Evolutionary conservation across 2,888 invertebrate species (phyloP).

Genomic region (Hemithea aestivaria): DNA sequence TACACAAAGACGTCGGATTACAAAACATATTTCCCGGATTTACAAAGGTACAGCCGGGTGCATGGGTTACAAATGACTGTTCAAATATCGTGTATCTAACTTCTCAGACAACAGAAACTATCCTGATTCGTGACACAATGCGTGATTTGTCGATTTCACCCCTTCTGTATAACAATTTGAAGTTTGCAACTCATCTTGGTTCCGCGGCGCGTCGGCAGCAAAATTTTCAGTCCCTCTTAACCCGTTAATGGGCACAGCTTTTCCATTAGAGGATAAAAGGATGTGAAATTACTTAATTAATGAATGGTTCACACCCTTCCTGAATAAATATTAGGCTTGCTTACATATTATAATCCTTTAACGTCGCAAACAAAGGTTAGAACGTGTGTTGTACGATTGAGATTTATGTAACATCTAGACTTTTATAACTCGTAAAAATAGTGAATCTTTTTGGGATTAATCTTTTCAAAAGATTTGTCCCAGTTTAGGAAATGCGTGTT

Average conservation of each 20-base stretch:
- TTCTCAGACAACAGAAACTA: slow-evolving; percentile 7
- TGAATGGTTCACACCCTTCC: slow-evolving; percentile 28
- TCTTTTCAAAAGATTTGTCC: slow-evolving; percentile 7
- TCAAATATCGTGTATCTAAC: not conserved
- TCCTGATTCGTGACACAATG: slow-evolving; percentile 43
- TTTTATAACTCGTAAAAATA: slow-evolving; percentile 11
- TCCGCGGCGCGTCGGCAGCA: slow-evolving; percentile 14
- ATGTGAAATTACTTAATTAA: slow-evolving; percentile 29
- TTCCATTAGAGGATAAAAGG: slow-evolving; percentile 35
- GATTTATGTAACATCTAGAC: slow-evolving; percentile 3
- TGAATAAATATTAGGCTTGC: slow-evolving; percentile 25
- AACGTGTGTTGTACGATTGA: not conserved
- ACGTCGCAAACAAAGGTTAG: slow-evolving; percentile 1
- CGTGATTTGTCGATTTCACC: slow-evolving; percentile 43
- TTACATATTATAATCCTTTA: slow-evolving; percentile 3
- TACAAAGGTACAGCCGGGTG: not conserved
- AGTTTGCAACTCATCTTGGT: slow-evolving; percentile 27
- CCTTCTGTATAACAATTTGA: slow-evolving; percentile 32
- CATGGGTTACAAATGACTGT: not conserved
- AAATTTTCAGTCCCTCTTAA: slow-evolving; percentile 22
- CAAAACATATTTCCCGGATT: not conserved
- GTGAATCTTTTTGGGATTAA: slow-evolving; percentile 6
- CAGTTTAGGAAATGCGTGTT: slow-evolving; percentile 11
- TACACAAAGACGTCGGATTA: slow-evolving; percentile 2
- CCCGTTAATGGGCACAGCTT: slow-evolving; percentile 33